Percentiles rank a stretch among this genome's conserved stretches.
phyloP scores from a whole-genome alignment of 2,113 vertebrate species.

The Datnioides undecimradiatus region DNA sequence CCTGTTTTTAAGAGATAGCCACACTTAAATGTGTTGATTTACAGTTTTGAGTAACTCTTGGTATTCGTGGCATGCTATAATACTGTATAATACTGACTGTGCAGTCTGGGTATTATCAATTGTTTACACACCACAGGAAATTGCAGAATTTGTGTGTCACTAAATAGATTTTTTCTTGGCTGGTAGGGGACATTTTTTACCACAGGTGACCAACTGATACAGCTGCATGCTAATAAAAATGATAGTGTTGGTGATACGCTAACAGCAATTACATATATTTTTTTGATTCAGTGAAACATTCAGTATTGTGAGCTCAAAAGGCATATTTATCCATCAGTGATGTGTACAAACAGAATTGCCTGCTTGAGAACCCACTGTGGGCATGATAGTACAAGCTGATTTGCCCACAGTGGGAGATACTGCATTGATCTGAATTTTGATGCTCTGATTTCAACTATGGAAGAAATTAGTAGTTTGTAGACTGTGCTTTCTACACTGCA shows the following conservation, averaged over 20 bases:
- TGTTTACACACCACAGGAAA: slow-evolving; percentile 10
- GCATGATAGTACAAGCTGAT: background rate
- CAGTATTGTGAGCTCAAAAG: background rate
- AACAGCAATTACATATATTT: background rate
- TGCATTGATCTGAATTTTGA: background rate
- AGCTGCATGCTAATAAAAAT: background rate
- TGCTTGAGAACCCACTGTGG: background rate
- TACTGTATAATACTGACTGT: background rate
- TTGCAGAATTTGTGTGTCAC: background rate
- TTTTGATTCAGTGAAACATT: background rate
- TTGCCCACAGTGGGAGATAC: background rate
- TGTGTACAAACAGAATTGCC: background rate
- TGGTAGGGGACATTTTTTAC: background rate
- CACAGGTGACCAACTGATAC: background rate
- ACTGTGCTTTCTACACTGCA: background rate
- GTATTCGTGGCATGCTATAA: slow-evolving; percentile 1
- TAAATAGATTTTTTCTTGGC: background rate
- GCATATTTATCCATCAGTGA: background rate
- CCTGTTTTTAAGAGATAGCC: background rate
- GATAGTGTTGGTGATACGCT: background rate
- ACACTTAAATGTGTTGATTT: background rate
- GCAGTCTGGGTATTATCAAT: background rate
- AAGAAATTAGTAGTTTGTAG: background rate
- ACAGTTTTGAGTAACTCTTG: background rate
- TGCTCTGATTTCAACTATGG: background rate